Percentiles rank a stretch among this genome's conserved stretches.
phyloP scores from a whole-genome alignment of 2,888 invertebrate species.

The Ctenicera cuprea region DNA sequence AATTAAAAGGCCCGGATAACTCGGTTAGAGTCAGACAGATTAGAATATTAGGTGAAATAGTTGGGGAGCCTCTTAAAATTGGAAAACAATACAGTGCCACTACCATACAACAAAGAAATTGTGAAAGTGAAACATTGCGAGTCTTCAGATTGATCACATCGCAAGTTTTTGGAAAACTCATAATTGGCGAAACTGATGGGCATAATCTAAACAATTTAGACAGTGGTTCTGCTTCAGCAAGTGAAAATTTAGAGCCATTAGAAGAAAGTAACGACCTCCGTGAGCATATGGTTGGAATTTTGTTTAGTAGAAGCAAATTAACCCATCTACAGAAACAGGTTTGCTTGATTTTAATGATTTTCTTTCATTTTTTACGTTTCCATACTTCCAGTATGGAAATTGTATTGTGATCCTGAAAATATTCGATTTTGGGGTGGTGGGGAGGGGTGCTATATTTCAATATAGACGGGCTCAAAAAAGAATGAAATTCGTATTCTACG shows the following conservation, averaged over 20 bases:
- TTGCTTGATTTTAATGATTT: too few species aligned
- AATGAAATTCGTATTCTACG: too few species aligned
- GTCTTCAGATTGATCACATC: constrained; percentile 95
- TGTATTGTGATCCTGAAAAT: too few species aligned
- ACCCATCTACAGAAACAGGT: constrained; percentile 96
- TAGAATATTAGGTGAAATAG: constrained; percentile 79
- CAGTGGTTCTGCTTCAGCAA: constrained; percentile 64
- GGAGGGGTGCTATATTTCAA: too few species aligned
- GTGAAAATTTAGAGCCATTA: constrained; percentile 71
- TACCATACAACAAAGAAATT: constrained; percentile 88
- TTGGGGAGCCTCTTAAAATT: constrained; percentile 74
- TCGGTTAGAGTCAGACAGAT: constrained; percentile 93
- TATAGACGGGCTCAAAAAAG: too few species aligned
- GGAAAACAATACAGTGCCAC: constrained; percentile 74
- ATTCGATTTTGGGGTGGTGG: too few species aligned
- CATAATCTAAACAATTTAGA: constrained; percentile 63
- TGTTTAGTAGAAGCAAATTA: constrained; percentile 94
- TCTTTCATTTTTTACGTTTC: too few species aligned
- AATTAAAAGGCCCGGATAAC: constrained; percentile 94
- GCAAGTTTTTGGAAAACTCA: constrained; percentile 93
- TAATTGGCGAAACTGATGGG: constrained; percentile 79
- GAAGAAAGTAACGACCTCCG: constrained; percentile 78
- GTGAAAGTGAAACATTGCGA: constrained; percentile 92
- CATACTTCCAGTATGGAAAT: too few species aligned
- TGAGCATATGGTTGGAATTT: constrained; percentile 97